A percentile compares a stretch with the other conserved stretches of the same genome.
Evolutionary conservation across 2,888 invertebrate species (phyloP).

Genomic region (Rhagium mordax): DNA sequence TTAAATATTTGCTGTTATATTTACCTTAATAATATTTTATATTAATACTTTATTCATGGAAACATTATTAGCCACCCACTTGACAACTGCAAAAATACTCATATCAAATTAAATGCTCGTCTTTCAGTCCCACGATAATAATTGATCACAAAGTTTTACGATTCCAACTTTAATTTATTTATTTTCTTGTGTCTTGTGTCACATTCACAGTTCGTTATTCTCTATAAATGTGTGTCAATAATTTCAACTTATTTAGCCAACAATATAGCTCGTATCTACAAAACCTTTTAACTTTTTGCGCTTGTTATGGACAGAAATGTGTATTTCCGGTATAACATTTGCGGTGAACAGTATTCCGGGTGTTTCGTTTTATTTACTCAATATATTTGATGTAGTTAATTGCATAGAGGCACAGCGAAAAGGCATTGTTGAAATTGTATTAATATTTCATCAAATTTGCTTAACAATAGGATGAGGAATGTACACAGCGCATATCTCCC

Average conservation of each 20-base stretch:
- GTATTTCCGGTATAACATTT: background rate
- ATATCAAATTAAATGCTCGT: constrained; percentile 14
- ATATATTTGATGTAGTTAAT: background rate
- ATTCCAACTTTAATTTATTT: constrained; percentile 26
- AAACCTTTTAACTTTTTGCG: constrained; percentile 3
- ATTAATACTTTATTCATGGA: constrained; percentile 4
- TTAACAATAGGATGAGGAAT: no score
- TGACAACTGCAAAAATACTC: constrained; percentile 20
- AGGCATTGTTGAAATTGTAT: no score
- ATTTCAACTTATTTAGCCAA: background rate
- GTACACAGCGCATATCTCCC: no score
- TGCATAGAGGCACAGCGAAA: background rate
- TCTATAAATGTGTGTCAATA: background rate
- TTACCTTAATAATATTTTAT: background rate
- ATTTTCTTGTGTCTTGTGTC: constrained; percentile 21
- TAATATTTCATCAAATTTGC: no score
- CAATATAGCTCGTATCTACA: background rate
- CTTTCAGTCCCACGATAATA: constrained; percentile 6
- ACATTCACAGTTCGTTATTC: background rate
- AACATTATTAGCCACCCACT: constrained; percentile 6
- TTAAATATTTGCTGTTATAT: no score
- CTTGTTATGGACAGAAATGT: background rate
- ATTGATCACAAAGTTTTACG: constrained; percentile 26
- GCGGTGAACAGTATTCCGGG: background rate
- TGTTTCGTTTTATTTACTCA: background rate